Conservation (phyloP, 2,797 vertebrate genomes). For the Tympanoctomys barrerae region DNA sequence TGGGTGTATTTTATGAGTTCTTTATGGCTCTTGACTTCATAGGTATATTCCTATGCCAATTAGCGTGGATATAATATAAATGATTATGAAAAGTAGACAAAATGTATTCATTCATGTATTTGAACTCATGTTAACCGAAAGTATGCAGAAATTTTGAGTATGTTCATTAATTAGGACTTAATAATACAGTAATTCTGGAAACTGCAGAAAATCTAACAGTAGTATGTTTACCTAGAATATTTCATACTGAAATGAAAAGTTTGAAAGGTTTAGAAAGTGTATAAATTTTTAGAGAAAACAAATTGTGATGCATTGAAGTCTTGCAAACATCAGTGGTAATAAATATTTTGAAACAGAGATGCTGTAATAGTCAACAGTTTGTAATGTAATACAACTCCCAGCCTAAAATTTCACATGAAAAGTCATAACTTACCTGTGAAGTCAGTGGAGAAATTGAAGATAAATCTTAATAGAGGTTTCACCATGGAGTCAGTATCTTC, state of each 20-base stretch:
- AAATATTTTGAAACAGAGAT: neutral
- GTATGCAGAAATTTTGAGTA: neutral
- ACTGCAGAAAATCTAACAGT: neutral
- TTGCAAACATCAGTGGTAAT: neutral
- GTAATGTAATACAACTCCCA: neutral
- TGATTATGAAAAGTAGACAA: neutral
- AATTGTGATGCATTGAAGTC: neutral
- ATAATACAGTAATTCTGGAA: neutral
- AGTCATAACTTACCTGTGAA: slow-evolving; percentile 42
- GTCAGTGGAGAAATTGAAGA: neutral
- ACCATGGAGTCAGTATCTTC: neutral
- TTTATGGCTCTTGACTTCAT: neutral
- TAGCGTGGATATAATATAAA: no score
- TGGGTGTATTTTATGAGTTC: neutral
- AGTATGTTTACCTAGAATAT: neutral
- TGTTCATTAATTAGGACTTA: neutral
- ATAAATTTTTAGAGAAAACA: neutral
- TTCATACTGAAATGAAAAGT: neutral
- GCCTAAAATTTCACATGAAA: slow-evolving; percentile 3
- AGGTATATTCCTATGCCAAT: neutral
- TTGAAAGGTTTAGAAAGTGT: neutral
- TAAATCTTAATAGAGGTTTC: slow-evolving; percentile 3
- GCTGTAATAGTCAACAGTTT: neutral
- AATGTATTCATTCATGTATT: neutral
- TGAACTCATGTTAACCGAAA: neutral